Evolutionary conservation across 2,888 invertebrate species (phyloP), one percentile per base, ranked within the genome.

Genomic region (Heteromurus nitidus): DNA sequence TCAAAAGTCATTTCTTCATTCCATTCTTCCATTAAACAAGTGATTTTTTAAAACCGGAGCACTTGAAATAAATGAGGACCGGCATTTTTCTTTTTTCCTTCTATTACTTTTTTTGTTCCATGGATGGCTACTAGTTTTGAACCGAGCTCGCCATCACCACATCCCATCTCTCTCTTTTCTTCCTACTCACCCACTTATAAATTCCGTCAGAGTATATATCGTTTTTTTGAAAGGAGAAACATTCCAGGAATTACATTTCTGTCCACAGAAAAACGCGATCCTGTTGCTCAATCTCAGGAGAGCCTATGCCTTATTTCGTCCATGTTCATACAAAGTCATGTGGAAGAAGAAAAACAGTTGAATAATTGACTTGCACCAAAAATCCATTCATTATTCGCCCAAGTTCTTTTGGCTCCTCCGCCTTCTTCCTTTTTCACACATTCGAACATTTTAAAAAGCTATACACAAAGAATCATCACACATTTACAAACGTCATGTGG

Each of bases 361-460:
- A 77, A 62, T 69, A 77, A 77, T 76, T 77, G 77, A 69, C 77
- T 62, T 50, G 53, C 68, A 69, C 60, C 68, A 68, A 76, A 74
- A 62, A 24, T 77, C 69, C 69, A 77, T 77, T 77, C 77, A 77
- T 77, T 58, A 30, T 42, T 65, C 11, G 18, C 68, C 20, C 26
- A 20, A 31, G 3, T 13, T 67, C 58, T 22, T 36, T 55, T 67
- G 42, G 42, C 77, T 69, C 67, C 77, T 77, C 77, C 77, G 69
- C 77, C 77, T 77, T 65, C 69, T 68, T 77, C 77, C 77, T 69
- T 68, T 76, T 68, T 65, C 65, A 76, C 67, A 68, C 75, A 69
- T 60, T 68, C 47, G 9, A 36, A 9, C 36, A 36, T 36, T 62
- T 31, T 24, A 30, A 77, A 77, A 76, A 30, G 77, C 44, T 65